Base-by-base conservation (phyloP, 2,888 invertebrate genomes). In the Nineta flava region DNA sequence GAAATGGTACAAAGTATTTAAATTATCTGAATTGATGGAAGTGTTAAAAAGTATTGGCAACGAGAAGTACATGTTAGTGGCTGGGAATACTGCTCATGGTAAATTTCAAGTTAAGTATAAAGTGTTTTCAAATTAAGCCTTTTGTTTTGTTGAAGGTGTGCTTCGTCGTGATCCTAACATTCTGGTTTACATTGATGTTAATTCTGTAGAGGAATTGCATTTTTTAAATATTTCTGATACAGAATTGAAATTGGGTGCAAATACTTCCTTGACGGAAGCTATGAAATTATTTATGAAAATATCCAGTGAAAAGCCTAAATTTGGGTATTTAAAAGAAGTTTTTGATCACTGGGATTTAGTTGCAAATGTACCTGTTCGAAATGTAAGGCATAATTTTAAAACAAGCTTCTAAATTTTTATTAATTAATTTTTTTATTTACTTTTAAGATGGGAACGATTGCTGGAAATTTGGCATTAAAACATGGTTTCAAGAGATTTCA, bases 41-140 rank as follows among this genome's bases (percentile, higher is more conserved):
- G 63, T 77, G 1, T 64, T 84, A 44, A 56, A 61, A 9, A 65
- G 63, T 46, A 67, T 73, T 55, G 68, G 70, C 1, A 55, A 65
- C 4, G 61, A 65, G 3, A 66, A 68, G 9, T 83, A 79, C 57
- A 69, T 74, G 56, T 60, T 87, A 0, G 74, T 85, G 3, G 81
- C 79, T 17, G 87, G 87, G 19, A 85, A 86, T 59, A 86, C 86
- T 1, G 83, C 81, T 4, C 76, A 75, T 65, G 87, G 87, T 82
- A 40, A 35, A n/a, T 15, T 7, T 10, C 1, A 21, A 46, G 2
- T 32, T 13, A 3, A 21, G 3, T 46, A 2, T 3, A 17, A 3
- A 17, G 5, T 10, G 2, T 15, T 15, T 15, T 15, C 6, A 10
- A 16, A 15, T 9, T 42, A 17, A 15, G 15, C 10, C 19, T 9